Evolutionary conservation across 2,113 vertebrate species (phyloP).

Genomic region (Cyanoderma ruficeps): DNA sequence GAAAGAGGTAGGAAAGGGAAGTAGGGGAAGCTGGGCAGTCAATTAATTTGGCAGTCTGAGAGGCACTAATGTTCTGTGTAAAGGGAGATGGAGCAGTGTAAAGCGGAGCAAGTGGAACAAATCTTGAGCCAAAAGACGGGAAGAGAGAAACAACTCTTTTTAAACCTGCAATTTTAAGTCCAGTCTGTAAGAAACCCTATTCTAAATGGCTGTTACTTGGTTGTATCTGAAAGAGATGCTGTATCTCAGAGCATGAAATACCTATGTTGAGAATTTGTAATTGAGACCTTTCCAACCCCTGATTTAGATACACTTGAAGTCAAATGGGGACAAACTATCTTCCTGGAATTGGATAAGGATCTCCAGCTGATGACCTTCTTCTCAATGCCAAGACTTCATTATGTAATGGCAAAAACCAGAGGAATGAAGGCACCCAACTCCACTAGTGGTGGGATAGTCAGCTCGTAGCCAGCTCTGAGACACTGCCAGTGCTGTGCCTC

Average conservation of each 20-base stretch:
- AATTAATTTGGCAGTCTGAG: not conserved
- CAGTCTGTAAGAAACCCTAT: not conserved
- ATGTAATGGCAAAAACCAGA: not conserved
- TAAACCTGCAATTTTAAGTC: not conserved
- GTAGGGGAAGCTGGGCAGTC: not conserved
- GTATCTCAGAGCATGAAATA: not conserved
- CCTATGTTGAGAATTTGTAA: not conserved
- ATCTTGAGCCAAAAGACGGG: not conserved
- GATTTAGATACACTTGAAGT: slow-evolving; percentile 32
- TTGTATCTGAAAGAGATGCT: not conserved
- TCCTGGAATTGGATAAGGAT: not conserved
- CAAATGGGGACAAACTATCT: not conserved
- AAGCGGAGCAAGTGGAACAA: not conserved
- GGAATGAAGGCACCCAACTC: not conserved
- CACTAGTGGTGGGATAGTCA: rapidly evolving
- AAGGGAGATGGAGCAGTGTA: not conserved
- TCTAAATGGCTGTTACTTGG: not conserved
- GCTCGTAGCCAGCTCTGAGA: rapidly evolving
- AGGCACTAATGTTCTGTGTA: not conserved
- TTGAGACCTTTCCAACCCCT: not conserved
- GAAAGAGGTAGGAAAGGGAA: not conserved
- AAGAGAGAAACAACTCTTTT: not conserved
- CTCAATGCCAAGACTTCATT: not conserved
- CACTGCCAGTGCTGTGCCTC: not conserved
- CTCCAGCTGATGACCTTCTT: not conserved